Evolutionary conservation across 2,113 vertebrate species (phyloP).

Genomic region (Micronycteris hirsuta): DNA sequence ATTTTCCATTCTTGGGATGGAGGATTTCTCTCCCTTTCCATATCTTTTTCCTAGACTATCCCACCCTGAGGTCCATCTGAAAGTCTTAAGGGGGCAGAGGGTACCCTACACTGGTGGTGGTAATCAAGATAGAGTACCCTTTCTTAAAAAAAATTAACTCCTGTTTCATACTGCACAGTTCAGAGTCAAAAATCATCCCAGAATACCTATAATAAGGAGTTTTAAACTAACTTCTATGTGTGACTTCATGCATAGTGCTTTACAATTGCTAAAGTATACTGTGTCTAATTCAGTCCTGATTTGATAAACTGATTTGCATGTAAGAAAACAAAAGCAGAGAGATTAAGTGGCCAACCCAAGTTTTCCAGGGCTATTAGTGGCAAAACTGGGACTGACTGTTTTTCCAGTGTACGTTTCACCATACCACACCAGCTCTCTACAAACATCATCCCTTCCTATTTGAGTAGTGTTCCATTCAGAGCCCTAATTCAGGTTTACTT

Average conservation of each 20-base stretch:
- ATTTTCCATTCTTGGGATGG: not conserved
- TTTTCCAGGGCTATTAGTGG: not conserved
- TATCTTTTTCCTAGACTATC: not conserved
- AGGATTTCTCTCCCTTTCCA: not conserved
- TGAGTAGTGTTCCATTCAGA: not conserved
- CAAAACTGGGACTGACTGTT: not conserved
- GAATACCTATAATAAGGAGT: not conserved
- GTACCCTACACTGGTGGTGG: not conserved
- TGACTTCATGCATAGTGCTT: constrained; percentile 10
- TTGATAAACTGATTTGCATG: constrained; percentile 38
- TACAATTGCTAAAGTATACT: not conserved
- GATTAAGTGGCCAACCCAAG: not conserved
- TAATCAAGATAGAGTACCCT: not conserved
- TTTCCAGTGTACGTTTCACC: not conserved
- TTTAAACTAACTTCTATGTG: not conserved
- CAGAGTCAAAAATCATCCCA: not conserved
- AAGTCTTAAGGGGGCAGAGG: not conserved
- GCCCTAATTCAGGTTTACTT: constrained; percentile 3
- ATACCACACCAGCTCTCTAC: not conserved
- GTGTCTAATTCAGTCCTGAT: not conserved
- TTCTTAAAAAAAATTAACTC: not conserved
- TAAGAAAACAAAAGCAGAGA: constrained; percentile 19
- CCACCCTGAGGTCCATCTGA: not conserved
- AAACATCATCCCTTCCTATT: not conserved
- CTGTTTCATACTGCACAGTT: not conserved